Percentiles rank a stretch among this genome's conserved stretches.
Evolutionary conservation across 2,113 vertebrate genomes (phyloP).

Genomic region (Pithys albifrons): DNA sequence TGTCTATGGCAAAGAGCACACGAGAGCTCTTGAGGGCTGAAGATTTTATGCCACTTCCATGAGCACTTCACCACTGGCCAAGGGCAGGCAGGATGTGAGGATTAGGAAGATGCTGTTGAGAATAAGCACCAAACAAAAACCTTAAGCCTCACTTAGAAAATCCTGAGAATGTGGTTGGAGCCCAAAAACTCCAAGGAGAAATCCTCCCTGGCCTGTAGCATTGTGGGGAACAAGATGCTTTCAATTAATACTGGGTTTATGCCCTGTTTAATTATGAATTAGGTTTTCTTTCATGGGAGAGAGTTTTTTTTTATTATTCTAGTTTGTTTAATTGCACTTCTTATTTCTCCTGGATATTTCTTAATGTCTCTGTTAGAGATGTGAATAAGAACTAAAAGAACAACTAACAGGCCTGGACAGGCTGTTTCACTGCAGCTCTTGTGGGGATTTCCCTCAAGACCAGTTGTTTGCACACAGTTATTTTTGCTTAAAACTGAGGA

Average conservation of each 20-base stretch:
- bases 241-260: not conserved
- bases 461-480: slow-evolving; percentile 47
- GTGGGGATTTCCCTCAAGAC: not conserved
- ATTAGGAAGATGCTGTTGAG: not conserved
- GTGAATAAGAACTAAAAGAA: not conserved
- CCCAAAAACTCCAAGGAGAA: not conserved
- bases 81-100: not conserved
- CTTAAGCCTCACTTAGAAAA: not conserved
- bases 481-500: slow-evolving; percentile 61
- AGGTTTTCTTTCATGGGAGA: not conserved
- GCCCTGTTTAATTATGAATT: not conserved
- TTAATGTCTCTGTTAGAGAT: not conserved
- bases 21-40: not conserved
- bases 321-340: not conserved
- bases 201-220: not conserved
- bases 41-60: not conserved
- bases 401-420: not conserved
- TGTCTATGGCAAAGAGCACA: not conserved
- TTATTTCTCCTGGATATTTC: not conserved
- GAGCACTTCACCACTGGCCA: not conserved
- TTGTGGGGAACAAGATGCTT: not conserved
- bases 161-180: not conserved
- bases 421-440: not conserved
- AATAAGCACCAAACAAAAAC: not conserved
- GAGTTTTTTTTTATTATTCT: not conserved